A percentile compares a stretch with the other conserved stretches of the same genome.
These are phyloP conservation scores for Bemisia tabaci DNA, from an alignment of 1,140 invertebrate genomes.

Conservation along the genomic window DNA sequence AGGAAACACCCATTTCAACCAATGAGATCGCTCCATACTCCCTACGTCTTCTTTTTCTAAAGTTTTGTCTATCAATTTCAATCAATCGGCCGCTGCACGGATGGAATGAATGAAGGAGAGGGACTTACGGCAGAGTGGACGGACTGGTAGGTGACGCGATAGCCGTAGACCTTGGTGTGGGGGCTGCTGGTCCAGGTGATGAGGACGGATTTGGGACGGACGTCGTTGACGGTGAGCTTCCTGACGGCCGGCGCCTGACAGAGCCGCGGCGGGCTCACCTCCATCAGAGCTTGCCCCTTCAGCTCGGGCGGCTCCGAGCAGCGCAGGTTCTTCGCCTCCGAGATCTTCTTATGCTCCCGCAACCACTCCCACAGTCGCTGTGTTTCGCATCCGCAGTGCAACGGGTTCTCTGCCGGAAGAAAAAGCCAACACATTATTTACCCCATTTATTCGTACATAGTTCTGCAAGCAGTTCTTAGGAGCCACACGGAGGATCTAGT, in stretches of 20 bases:
- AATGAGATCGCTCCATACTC: too few species aligned
- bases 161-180: slow-evolving; percentile 68
- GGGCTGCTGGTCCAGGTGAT: slow-evolving; percentile 76
- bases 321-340: slow-evolving; percentile 37
- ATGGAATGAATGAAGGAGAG: too few species aligned
- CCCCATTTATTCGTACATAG: not conserved
- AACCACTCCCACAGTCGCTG: slow-evolving; percentile 81
- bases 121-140: slow-evolving; percentile 33
- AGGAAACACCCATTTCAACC: too few species aligned
- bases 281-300: slow-evolving; percentile 54
- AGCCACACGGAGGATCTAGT: too few species aligned
- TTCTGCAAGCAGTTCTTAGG: too few species aligned
- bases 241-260: slow-evolving; percentile 66
- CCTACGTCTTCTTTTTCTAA: too few species aligned
- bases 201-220: slow-evolving; percentile 72
- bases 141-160: slow-evolving; percentile 70
- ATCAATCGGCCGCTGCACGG: too few species aligned
- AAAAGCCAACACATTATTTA: not conserved
- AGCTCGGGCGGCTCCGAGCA: slow-evolving; percentile 68
- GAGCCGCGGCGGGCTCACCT: slow-evolving; percentile 61
- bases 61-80: too few species aligned
- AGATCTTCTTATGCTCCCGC: slow-evolving; percentile 61
- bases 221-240: slow-evolving; percentile 70
- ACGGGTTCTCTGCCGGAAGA: slow-evolving; percentile 54
- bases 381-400: slow-evolving; percentile 67